phyloP scores from a whole-genome alignment of 92 coral and sea anemone species.

The Anthopleura xanthogrammica region DNA sequence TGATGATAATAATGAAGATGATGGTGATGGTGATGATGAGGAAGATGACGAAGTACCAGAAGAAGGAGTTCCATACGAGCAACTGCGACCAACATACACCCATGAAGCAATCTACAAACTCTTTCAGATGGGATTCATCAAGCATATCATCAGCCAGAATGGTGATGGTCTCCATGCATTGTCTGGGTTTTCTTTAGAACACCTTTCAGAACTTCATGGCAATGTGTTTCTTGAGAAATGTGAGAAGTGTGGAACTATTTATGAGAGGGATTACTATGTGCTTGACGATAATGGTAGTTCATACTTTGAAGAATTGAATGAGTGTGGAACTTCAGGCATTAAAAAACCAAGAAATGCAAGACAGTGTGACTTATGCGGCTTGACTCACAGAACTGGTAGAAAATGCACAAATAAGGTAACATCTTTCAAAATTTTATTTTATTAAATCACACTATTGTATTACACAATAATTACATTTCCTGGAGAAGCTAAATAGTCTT shows the following conservation, averaged over 20 bases:
- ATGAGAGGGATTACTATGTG: constrained; percentile 38
- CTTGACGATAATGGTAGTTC: constrained; percentile 46
- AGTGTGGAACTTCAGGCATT: constrained; percentile 28
- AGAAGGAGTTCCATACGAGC: constrained; percentile 46
- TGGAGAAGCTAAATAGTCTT: too few relatives aligned
- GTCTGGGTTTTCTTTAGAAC: constrained; percentile 28
- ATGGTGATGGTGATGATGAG: background rate
- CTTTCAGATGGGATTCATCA: constrained; percentile 27
- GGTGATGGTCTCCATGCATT: constrained; percentile 48
- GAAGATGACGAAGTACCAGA: background rate
- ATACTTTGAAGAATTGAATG: constrained; percentile 42
- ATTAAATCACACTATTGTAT: too few relatives aligned
- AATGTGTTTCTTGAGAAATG: constrained; percentile 42
- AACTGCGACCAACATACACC: constrained; percentile 42
- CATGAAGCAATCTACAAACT: constrained; percentile 41
- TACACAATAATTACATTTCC: too few relatives aligned
- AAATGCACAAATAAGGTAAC: constrained; percentile 23
- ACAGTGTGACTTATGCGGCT: constrained; percentile 36
- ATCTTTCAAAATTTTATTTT: background rate
- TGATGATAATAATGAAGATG: background rate
- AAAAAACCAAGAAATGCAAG: constrained; percentile 47
- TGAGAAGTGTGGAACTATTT: constrained; percentile 18
- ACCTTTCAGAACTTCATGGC: constrained; percentile 46
- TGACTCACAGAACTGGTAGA: constrained; percentile 47
- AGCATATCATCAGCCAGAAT: constrained; percentile 40